Conservation (phyloP, 2,888 invertebrate species). For the Drosophila anomelani region DNA sequence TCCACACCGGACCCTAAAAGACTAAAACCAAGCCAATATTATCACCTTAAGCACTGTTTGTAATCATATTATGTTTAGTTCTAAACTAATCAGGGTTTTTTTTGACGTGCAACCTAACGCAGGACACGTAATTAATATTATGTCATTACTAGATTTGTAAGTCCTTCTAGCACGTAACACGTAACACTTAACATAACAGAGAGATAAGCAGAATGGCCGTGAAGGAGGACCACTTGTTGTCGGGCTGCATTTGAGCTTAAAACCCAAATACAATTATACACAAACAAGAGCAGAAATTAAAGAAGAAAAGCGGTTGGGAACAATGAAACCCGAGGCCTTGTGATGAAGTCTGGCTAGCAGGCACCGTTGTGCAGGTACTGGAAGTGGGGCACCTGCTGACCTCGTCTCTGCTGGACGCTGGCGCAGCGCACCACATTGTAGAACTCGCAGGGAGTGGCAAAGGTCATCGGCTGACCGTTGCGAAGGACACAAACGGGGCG, state of each 20-base stretch:
- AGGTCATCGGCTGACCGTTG: constrained; percentile 48
- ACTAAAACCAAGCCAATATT: constrained; percentile 17
- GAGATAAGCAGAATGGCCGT: too few species aligned
- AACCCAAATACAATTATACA: neutral
- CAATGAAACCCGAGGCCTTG: neutral
- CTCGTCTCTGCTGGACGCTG: constrained; percentile 39
- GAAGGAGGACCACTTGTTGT: neutral
- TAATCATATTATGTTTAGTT: neutral
- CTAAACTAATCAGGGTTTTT: constrained; percentile 20
- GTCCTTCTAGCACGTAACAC: neutral
- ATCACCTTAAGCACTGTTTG: neutral
- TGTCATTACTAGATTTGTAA: constrained; percentile 16
- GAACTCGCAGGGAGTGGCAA: constrained; percentile 65
- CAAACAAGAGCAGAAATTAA: neutral
- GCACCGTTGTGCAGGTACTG: constrained; percentile 47
- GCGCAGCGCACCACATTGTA: constrained; percentile 63
- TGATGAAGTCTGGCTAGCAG: constrained; percentile 15
- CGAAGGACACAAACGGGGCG: constrained; percentile 60
- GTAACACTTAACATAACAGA: too few species aligned
- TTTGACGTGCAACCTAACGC: neutral
- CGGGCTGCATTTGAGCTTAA: neutral
- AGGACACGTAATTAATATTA: neutral
- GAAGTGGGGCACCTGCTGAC: constrained; percentile 40
- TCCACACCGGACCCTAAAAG: constrained; percentile 8
- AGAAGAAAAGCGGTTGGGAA: neutral